A percentile compares a stretch with the other conserved stretches of the same genome.
Evolutionary conservation across 2,113 vertebrate species (phyloP).

Genomic region (Otolemur garnettii): DNA sequence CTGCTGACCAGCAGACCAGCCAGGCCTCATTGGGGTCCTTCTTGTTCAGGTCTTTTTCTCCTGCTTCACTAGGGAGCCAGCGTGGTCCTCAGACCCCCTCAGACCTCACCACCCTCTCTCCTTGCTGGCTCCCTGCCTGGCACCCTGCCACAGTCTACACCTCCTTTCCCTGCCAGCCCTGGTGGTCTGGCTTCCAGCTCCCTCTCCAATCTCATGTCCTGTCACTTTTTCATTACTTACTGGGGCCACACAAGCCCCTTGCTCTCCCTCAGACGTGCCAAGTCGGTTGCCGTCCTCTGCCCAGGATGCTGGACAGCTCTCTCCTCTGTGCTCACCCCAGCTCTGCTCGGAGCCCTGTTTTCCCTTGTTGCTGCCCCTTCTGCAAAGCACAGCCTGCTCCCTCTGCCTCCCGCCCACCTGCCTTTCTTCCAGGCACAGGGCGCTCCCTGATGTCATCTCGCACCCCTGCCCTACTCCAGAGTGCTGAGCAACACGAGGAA

Average conservation of each 20-base stretch:
- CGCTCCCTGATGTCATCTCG: fast-evolving
- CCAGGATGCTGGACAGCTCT: not conserved
- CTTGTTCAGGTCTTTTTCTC: not conserved
- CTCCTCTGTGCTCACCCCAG: fast-evolving
- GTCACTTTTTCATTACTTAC: not conserved
- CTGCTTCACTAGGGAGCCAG: not conserved
- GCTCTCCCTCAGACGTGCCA: not conserved
- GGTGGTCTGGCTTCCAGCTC: not conserved
- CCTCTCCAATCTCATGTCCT: not conserved
- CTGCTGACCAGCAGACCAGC: not conserved
- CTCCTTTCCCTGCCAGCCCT: not conserved
- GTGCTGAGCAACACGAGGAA: not conserved
- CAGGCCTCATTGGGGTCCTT: not conserved
- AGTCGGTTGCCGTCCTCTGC: not conserved
- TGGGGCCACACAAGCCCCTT: not conserved
- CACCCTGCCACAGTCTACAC: fast-evolving
- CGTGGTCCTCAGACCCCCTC: not conserved
- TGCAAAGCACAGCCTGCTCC: not conserved
- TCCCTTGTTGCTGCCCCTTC: not conserved
- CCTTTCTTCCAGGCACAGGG: not conserved
- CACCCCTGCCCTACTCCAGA: not conserved
- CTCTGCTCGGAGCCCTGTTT: not conserved
- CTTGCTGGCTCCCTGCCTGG: no score
- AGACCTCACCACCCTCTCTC: not conserved
- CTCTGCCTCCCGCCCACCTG: not conserved